phyloP scores from a whole-genome alignment of 2,888 invertebrate species.

The Rhamphomyia laevipes region DNA sequence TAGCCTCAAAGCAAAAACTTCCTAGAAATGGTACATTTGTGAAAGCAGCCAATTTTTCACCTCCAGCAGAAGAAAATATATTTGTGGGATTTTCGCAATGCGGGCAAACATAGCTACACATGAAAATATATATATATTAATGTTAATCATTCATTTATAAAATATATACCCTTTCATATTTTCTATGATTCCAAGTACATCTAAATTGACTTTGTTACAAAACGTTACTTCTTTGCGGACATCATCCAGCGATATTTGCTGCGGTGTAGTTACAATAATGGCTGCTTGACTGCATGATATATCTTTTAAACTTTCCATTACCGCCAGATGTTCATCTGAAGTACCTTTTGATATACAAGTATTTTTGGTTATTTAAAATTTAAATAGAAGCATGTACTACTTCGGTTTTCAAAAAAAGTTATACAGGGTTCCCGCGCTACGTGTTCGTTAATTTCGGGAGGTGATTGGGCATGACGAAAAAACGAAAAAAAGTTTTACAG shows the following conservation, averaged over 20 bases:
- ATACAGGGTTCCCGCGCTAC: too few relatives aligned
- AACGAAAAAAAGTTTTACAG: too few relatives aligned
- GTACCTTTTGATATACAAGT: not conserved
- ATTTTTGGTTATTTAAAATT: too few relatives aligned
- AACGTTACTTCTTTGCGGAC: constrained; percentile 90
- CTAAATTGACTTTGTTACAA: constrained; percentile 82
- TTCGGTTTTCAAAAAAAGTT: too few relatives aligned
- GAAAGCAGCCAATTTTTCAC: constrained; percentile 66
- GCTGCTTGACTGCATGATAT: constrained; percentile 40
- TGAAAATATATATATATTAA: constrained; percentile 17
- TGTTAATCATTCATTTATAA: not conserved
- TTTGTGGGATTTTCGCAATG: constrained; percentile 86
- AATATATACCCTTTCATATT: constrained; percentile 83
- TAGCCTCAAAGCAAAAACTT: constrained; percentile 72
- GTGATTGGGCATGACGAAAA: too few relatives aligned
- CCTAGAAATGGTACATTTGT: constrained; percentile 73
- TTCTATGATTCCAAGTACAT: constrained; percentile 79
- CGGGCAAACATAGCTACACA: constrained; percentile 68
- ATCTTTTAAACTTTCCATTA: not conserved
- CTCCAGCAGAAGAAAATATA: constrained; percentile 90
- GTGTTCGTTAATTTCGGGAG: too few relatives aligned
- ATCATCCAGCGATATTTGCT: constrained; percentile 84
- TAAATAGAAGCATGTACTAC: too few relatives aligned
- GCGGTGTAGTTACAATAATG: constrained; percentile 87
- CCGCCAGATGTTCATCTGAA: not conserved